Conservation (phyloP, 2,888 invertebrate genomes). For the Trisateles emortualis region DNA sequence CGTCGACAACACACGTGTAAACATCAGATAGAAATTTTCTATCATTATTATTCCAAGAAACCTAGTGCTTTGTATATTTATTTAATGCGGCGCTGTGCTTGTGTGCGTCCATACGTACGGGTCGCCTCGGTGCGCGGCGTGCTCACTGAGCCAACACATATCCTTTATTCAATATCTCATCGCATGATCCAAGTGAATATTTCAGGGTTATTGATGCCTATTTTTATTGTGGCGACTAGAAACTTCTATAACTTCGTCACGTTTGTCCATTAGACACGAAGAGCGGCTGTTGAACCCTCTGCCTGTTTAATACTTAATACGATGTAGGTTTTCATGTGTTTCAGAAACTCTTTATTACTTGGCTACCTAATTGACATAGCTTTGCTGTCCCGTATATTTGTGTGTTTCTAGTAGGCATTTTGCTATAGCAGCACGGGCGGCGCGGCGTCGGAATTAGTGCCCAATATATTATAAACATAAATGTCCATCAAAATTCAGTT, state of each 20-base stretch:
- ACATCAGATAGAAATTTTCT: neutral
- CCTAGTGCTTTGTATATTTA: constrained; percentile 16
- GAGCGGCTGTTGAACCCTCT: too few relatives aligned
- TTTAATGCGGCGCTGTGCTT: constrained; percentile 11
- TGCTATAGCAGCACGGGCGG: too few relatives aligned
- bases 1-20: too few relatives aligned
- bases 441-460: too few relatives aligned
- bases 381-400: too few relatives aligned
- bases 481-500: too few relatives aligned
- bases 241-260: constrained; percentile 14
- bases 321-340: too few relatives aligned
- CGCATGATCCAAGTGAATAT: constrained; percentile 35
- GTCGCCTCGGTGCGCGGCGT: constrained; percentile 26
- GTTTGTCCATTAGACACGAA: neutral
- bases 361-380: too few relatives aligned
- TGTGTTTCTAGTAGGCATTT: too few relatives aligned
- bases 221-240: constrained; percentile 17
- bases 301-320: too few relatives aligned
- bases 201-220: constrained; percentile 26
- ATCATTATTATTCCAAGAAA: neutral
- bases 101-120: constrained; percentile 37
- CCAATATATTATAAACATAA: too few relatives aligned
- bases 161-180: constrained; percentile 46
- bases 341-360: too few relatives aligned
- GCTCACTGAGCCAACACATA: constrained; percentile 37